Evolutionary conservation across 2,888 invertebrate genomes (phyloP).

Genomic region (Cerastoderma edule): DNA sequence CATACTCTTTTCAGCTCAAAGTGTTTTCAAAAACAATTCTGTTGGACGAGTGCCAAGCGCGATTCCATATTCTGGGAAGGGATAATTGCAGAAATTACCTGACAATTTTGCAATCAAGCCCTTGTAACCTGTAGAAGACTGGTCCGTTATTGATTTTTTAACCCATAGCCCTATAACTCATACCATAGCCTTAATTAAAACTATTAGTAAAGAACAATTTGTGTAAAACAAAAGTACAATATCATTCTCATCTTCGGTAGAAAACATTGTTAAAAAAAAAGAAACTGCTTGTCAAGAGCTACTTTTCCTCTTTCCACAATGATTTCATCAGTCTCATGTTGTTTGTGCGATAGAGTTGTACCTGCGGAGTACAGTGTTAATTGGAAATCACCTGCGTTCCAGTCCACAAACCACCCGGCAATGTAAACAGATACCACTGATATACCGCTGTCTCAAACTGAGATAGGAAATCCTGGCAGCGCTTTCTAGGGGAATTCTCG

Average conservation of each 20-base stretch:
- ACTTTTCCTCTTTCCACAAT: too few species aligned
- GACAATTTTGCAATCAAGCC: conserved; percentile 39
- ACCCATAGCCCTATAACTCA: conserved; percentile 36
- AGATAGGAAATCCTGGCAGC: conserved; percentile 1
- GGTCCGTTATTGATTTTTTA: conserved; percentile 47
- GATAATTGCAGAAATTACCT: conserved; percentile 41
- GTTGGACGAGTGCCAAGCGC: neutral
- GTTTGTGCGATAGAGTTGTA: too few species aligned
- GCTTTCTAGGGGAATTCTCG: too few species aligned
- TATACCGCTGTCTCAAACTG: conserved; percentile 11
- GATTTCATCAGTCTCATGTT: too few species aligned
- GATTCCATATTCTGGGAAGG: neutral
- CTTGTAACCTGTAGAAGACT: conserved; percentile 32
- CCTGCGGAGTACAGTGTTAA: too few species aligned
- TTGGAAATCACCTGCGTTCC: conserved; percentile 25
- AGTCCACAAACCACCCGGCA: conserved; percentile 35
- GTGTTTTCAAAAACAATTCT: neutral
- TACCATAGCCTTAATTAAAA: too few species aligned
- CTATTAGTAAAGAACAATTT: too few species aligned
- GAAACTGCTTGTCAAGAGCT: too few species aligned
- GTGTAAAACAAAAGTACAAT: too few species aligned
- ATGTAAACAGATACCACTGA: conserved; percentile 12
- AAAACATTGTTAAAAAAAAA: too few species aligned
- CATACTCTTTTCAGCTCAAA: neutral
- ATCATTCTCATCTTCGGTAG: too few species aligned